phyloP scores from a whole-genome alignment of 1,140 invertebrate species.

The Ridgeia piscesae region DNA sequence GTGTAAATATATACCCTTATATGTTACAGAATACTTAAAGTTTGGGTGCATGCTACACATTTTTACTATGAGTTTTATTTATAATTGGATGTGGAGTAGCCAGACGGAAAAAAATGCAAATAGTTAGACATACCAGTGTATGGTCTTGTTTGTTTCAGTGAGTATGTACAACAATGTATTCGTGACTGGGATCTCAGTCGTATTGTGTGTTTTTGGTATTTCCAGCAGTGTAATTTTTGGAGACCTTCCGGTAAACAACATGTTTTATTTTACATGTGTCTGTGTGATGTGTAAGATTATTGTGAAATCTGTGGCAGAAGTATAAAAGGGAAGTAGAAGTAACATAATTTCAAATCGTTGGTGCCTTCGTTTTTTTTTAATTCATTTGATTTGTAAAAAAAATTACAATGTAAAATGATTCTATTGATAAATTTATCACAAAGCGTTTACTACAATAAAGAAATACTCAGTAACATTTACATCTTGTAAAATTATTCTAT shows the following conservation, averaged over 20 bases:
- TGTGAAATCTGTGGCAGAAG: no score
- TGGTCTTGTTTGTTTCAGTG: background rate
- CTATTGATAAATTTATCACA: background rate
- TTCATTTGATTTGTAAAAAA: background rate
- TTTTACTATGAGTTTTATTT: background rate
- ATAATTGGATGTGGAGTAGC: background rate
- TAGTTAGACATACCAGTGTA: background rate
- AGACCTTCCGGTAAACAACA: no score
- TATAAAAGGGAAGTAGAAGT: background rate
- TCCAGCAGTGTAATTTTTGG: no score
- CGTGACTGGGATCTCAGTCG: no score
- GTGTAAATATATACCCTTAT: background rate
- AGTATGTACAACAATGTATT: no score
- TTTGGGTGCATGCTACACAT: background rate
- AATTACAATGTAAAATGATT: background rate
- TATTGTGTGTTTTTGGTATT: no score
- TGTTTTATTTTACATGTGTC: no score
- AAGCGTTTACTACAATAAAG: background rate
- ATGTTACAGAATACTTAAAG: background rate
- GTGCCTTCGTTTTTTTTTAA: background rate
- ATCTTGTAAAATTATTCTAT: background rate
- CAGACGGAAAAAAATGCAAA: background rate
- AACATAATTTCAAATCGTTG: background rate
- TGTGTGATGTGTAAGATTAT: no score
- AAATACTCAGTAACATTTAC: background rate